These are phyloP conservation scores for Boleophthalmus pectinirostris DNA, from an alignment of 2,113 vertebrate genomes.

Conservation along the genomic window DNA sequence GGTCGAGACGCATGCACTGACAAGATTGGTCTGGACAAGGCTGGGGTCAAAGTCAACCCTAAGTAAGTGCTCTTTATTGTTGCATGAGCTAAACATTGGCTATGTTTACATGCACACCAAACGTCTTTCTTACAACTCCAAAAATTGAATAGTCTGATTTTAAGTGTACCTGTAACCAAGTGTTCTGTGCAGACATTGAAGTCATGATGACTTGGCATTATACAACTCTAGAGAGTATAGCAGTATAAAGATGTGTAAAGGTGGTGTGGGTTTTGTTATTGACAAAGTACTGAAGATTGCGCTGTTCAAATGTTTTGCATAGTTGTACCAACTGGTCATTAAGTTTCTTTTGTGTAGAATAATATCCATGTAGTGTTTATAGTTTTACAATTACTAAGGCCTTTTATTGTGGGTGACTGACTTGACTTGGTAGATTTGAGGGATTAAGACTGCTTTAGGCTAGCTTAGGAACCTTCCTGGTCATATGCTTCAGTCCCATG, in stretches of 20 bases:
- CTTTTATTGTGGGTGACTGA: slow-evolving; percentile 13
- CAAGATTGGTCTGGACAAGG: slow-evolving; percentile 87
- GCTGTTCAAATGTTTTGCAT: not conserved
- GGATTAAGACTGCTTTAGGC: slow-evolving; percentile 43
- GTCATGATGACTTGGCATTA: slow-evolving; percentile 78
- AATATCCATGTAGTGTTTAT: not conserved
- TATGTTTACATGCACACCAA: too few relatives aligned
- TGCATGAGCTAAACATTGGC: not conserved
- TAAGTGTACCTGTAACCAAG: too few relatives aligned
- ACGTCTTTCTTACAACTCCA: too few relatives aligned
- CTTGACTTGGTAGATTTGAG: slow-evolving; percentile 2
- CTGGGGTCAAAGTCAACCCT: slow-evolving; percentile 86
- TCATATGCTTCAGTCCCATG: slow-evolving; percentile 64
- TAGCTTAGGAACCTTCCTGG: slow-evolving; percentile 27
- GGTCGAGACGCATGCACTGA: slow-evolving; percentile 92
- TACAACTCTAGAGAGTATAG: slow-evolving; percentile 9
- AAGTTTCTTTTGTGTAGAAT: too few relatives aligned
- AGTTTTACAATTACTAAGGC: not conserved
- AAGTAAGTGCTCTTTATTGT: slow-evolving; percentile 77
- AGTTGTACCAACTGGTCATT: not conserved
- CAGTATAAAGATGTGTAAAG: not conserved
- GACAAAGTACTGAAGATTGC: not conserved
- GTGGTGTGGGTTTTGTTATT: not conserved
- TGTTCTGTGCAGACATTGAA: slow-evolving; percentile 33
- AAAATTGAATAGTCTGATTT: too few relatives aligned